Evolutionary conservation across 1,140 invertebrate genomes (phyloP).

Genomic region (Zaprionus taronus): DNA sequence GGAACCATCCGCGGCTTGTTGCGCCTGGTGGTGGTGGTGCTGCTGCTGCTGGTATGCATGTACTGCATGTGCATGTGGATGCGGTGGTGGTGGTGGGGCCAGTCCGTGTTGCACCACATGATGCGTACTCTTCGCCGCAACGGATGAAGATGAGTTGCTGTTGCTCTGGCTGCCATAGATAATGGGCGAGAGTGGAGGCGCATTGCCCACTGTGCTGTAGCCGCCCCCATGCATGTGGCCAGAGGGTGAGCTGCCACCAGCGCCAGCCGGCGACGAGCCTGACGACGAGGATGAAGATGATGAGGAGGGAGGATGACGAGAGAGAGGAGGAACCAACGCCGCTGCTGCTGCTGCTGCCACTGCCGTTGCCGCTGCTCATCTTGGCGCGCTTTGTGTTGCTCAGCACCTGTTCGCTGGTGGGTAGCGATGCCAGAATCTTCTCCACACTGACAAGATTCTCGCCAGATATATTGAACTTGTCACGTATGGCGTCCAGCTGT

Average conservation of each 20-base stretch:
- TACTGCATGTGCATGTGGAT: constrained; percentile 47
- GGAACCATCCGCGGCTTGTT: constrained; percentile 33
- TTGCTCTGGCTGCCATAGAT: constrained; percentile 61
- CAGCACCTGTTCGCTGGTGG: constrained; percentile 92
- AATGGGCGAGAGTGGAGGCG: constrained; percentile 56
- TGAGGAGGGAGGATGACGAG: constrained; percentile 33
- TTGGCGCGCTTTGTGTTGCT: constrained; percentile 93
- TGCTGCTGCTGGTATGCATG: constrained; percentile 55
- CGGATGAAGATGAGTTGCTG: constrained; percentile 31
- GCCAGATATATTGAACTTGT: constrained; percentile 96
- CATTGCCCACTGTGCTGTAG: constrained; percentile 29
- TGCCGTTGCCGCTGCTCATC: constrained; percentile 82
- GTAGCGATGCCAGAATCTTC: constrained; percentile 93
- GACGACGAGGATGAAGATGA: constrained; percentile 36
- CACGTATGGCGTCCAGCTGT: constrained; percentile 95
- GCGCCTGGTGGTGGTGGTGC: constrained; percentile 45
- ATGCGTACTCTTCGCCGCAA: constrained; percentile 51
- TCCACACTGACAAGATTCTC: constrained; percentile 94
- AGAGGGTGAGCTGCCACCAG: constrained; percentile 35
- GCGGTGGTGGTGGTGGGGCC: constrained; percentile 38
- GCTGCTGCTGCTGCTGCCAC: constrained; percentile 53
- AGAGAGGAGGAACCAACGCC: constrained; percentile 37
- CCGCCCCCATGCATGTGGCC: constrained; percentile 40
- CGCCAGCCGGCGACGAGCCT: constrained; percentile 31
- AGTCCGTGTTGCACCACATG: constrained; percentile 64